Conservation (phyloP, 2,113 vertebrate genomes). For the Andinoacara biseriatus region DNA sequence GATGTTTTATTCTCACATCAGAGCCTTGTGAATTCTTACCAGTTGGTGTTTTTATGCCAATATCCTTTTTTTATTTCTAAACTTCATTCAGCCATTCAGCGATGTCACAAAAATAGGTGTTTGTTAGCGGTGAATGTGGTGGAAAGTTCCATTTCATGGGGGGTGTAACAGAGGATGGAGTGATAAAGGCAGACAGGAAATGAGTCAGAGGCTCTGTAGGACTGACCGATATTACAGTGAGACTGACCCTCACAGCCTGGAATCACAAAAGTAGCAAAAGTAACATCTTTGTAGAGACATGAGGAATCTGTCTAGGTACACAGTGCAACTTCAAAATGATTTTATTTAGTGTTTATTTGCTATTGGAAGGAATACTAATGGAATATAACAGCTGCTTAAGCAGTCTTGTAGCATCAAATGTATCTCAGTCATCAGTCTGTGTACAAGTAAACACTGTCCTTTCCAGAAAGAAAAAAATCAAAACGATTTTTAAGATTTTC, state of each 20-base stretch:
- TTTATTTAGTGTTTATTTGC: not conserved
- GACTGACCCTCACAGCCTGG: not conserved
- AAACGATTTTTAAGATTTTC: not conserved
- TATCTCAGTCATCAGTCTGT: not conserved
- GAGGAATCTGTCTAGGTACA: not conserved
- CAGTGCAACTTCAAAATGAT: not conserved
- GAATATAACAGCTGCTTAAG: not conserved
- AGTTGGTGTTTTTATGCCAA: not conserved
- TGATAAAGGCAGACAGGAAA: constrained; percentile 42
- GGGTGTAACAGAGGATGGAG: constrained; percentile 10
- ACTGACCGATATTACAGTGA: constrained; percentile 10
- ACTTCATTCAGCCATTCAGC: constrained; percentile 3
- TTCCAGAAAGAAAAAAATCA: too few species aligned
- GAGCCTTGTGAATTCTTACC: not conserved
- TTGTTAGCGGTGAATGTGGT: constrained; percentile 18
- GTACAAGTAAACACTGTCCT: not conserved
- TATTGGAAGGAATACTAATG: not conserved
- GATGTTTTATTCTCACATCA: not conserved
- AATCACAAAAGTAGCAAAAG: not conserved
- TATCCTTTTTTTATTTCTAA: not conserved
- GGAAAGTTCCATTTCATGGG: constrained; percentile 28
- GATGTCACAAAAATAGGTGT: not conserved
- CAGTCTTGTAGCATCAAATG: not conserved
- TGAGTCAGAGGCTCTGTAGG: constrained; percentile 31
- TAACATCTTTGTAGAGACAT: not conserved